Evolutionary conservation across 2,888 invertebrate species (phyloP), one percentile per base, ranked within the genome.

Genomic region (Spodoptera exigua): DNA sequence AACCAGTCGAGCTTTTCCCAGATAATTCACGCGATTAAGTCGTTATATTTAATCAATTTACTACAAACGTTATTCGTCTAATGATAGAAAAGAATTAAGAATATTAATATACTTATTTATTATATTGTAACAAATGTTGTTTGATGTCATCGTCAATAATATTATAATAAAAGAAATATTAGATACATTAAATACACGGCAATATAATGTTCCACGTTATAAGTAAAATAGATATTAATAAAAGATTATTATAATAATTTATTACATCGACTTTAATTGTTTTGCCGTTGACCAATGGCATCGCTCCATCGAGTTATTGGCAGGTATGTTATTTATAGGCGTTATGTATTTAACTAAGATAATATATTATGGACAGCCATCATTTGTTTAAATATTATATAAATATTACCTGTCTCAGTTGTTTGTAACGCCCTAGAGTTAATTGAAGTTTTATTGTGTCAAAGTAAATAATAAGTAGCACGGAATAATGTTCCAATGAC

Each of bases 261-360:
- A 64, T 44, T 46, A 14, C 56, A 11, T 18, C 37, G 39, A 46
- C 18, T 52, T 64, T 71, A 74, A 74, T 74, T 68, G 59, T 71
- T 61, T 55, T 45, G 36, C 16, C 10, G 12, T 7, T 7, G 43
- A 40, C 75, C 73, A 74, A 74, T 74, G 21, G 64, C 58, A 18
- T 37, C 4, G 35, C 45, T 48, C 14, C 36, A 14, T 41, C 0
- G 21, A 27, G n/a, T 47, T 62, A 61, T 63, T 63, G 58, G 58
- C 60, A 67, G 54, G 54, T 55, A 36, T 21, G 27, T 71, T 51
- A 65, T 64, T 71, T 57, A 61, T 57, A 46, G 16, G 61, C 71
- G 71, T 52, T 60, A 16, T 61, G 27, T 46, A 41, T 41, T 63
- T 44, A 21, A 40, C 21, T 37, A 16, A 17, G 39, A 47, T 48